A percentile compares a stretch with the other conserved stretches of the same genome.
phyloP scores from a whole-genome alignment of 2,888 invertebrate species.

The Drosophila algonquin region DNA sequence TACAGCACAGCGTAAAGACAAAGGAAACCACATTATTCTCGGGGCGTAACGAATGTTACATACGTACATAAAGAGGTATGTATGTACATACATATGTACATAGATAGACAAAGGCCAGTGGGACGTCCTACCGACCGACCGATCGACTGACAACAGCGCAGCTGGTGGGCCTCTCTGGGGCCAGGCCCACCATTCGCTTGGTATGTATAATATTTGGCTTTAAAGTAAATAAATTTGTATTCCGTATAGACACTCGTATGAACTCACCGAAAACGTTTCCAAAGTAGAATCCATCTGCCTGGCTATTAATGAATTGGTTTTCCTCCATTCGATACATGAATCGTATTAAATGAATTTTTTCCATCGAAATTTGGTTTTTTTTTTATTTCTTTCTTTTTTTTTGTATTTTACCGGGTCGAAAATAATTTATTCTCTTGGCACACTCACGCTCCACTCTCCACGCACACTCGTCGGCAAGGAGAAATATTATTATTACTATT shows the following conservation, averaged over 20 bases:
- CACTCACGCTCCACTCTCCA: neutral
- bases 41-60: neutral
- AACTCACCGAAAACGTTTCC: neutral
- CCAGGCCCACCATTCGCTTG: neutral
- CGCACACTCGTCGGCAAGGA: constrained; percentile 9
- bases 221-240: neutral
- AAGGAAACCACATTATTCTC: constrained; percentile 11
- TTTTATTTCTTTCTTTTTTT: neutral
- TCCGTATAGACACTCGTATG: neutral
- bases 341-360: neutral
- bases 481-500: too few relatives aligned
- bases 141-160: too few relatives aligned
- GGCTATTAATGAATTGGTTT: neutral
- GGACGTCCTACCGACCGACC: neutral
- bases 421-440: constrained; percentile 29
- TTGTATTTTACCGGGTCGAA: neutral
- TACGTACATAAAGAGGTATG: neutral
- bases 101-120: neutral
- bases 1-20: constrained; percentile 18
- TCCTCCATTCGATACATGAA: neutral
- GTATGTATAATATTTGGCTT: neutral
- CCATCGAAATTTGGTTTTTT: neutral
- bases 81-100: too few relatives aligned
- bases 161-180: neutral
- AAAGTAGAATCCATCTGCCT: neutral